Evolutionary conservation across 1,140 invertebrate species (phyloP), one percentile per base, ranked within the genome.

Genomic region (Matsumurasca onukii): DNA sequence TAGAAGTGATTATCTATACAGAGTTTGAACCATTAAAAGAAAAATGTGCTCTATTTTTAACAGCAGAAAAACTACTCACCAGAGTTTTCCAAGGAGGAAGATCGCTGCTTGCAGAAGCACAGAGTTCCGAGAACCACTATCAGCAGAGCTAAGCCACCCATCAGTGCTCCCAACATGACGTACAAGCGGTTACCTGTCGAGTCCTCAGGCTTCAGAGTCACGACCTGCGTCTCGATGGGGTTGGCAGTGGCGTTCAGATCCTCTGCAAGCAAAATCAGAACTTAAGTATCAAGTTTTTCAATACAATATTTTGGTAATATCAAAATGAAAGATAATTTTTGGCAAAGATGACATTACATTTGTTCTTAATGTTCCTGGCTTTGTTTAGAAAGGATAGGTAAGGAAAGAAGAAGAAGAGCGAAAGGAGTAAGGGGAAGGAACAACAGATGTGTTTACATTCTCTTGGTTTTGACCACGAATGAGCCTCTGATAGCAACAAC

Each of bases 111-210:
- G 66, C 85, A 86, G 22, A 83, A 75, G 3, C 86, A 78, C 0
- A 82, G 77, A 1, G 82, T 72, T 2, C 79, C 78, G 3, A 82
- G 75, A 1, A 84, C 73, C 1, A 79, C 79, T 1, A 79, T 72
- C 12, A 86, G 68, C 9, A 86, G 71, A 3, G 77, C 77, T 17
- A 81, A 77, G 0, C 81, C 82, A 5, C 83, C 81, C 2, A 85
- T 77, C 24, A 82, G 81, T 27, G 83, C 82, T 0, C 83, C 86
- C 22, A 88, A 79, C 34, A 87, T 82, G 0, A 86, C 77, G 71
- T 87, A 87, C 61, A 88, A 77, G 70, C 81, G 83, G 2, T 80
- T 80, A 69, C 77, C 74, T 75, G 73, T 72, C 2, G 71, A 69
- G 13, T 71, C 70, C 5, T 72, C 74, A 67, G 31, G 61, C 49